Evolutionary conservation across 2,888 invertebrate species (phyloP).

Genomic region (Rhagonycha lutea): DNA sequence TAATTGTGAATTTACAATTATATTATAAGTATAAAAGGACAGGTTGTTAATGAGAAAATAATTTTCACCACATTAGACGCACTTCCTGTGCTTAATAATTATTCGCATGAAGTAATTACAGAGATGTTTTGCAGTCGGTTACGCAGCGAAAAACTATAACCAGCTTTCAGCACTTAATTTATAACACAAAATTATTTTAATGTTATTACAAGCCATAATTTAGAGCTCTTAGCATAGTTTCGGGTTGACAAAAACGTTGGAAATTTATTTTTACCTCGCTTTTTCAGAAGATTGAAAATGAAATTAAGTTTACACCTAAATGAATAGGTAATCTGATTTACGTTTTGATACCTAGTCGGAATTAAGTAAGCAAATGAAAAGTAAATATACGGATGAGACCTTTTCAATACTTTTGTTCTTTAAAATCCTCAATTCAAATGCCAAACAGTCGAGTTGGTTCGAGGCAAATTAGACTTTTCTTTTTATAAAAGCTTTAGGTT

Average conservation of each 20-base stretch:
- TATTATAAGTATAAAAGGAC: background rate
- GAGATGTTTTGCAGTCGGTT: constrained; percentile 6
- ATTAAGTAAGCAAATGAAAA: constrained; percentile 18
- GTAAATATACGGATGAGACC: constrained; percentile 11
- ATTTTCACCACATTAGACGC: constrained; percentile 10
- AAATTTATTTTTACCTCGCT: background rate
- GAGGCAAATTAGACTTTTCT: constrained; percentile 10
- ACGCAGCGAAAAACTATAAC: constrained; percentile 2
- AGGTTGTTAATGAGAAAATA: constrained; percentile 8
- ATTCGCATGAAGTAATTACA: constrained; percentile 11
- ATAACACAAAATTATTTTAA: constrained; percentile 2
- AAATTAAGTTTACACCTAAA: background rate
- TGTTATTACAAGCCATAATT: background rate
- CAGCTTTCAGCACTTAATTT: background rate
- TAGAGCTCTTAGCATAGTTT: background rate
- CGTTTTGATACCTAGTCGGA: background rate
- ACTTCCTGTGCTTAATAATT: constrained; percentile 4
- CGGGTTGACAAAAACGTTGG: background rate
- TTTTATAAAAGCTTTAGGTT: constrained; percentile 4
- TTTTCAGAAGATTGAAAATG: background rate
- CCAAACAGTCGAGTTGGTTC: background rate
- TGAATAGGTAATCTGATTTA: background rate
- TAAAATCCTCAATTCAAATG: constrained; percentile 4
- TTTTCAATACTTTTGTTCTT: constrained; percentile 4
- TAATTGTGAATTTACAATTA: background rate